These are phyloP conservation scores for Chirona hameri DNA, from an alignment of 2,888 invertebrate species.

Conservation along the genomic window DNA sequence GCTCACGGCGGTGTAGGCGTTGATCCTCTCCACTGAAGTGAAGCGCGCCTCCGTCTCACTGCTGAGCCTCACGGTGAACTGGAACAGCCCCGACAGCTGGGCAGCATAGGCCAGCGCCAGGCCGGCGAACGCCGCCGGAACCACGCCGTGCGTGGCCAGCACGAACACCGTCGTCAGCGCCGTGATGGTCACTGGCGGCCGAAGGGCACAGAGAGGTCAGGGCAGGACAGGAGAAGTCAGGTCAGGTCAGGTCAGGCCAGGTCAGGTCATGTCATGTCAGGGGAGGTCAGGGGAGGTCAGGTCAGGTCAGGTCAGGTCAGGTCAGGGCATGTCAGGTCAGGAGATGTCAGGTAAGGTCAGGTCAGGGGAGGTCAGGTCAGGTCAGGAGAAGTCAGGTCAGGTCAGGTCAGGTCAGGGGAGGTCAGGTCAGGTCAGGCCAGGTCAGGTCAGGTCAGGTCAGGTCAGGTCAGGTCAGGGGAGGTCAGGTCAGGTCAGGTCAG, in stretches of 20 bases:
- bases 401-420: no score
- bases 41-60: conserved; percentile 47
- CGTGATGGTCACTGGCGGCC: conserved; percentile 47
- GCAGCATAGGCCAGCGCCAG: conserved; percentile 25
- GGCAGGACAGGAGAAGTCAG: background rate
- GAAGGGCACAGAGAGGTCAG: conserved; percentile 51
- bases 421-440: no score
- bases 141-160: background rate
- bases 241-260: no score
- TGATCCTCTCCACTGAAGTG: conserved; percentile 49
- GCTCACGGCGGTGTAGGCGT: conserved; percentile 46
- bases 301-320: no score
- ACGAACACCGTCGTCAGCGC: conserved; percentile 9
- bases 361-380: no score
- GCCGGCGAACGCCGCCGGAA: conserved; percentile 2
- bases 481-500: no score
- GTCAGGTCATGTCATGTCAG: no score
- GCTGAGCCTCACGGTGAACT: conserved; percentile 47
- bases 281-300: no score
- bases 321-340: no score
- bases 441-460: conserved; percentile 41
- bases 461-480: no score
- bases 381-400: no score
- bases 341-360: no score
- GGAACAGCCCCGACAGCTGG: conserved; percentile 42